These are phyloP conservation scores for Prionailurus bengalensis DNA, from an alignment of 2,113 vertebrate species.

Conservation along the genomic window DNA sequence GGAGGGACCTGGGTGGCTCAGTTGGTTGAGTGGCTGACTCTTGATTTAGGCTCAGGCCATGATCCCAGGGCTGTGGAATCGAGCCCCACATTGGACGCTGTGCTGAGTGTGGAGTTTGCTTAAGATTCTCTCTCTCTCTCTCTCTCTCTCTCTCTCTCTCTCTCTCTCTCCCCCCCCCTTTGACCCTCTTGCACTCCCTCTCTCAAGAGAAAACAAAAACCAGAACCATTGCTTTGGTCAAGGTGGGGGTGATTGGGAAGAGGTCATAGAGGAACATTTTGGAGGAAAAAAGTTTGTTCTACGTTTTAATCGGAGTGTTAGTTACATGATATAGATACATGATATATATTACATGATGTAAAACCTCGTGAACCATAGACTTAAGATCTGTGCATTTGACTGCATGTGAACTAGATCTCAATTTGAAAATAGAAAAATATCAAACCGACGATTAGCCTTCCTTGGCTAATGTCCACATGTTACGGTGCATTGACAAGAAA, in stretches of 20 bases:
- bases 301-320: neutral
- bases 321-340: neutral
- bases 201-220: neutral
- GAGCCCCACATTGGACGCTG: no score
- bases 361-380: neutral
- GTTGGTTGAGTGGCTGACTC: no score
- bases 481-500: neutral
- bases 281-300: neutral
- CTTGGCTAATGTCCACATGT: neutral
- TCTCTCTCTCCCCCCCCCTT: no score
- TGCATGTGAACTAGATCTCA: neutral
- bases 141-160: no score
- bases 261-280: neutral
- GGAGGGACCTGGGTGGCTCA: no score
- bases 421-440: slow-evolving; percentile 4
- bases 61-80: no score
- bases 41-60: no score
- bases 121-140: no score
- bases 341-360: neutral
- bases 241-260: neutral
- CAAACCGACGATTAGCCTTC: neutral
- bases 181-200: no score
- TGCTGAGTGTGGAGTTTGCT: no score
- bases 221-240: neutral
- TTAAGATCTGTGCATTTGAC: neutral